Evolutionary conservation across 2,888 invertebrate genomes (phyloP).

Genomic region (Conops quadrifasciatus): DNA sequence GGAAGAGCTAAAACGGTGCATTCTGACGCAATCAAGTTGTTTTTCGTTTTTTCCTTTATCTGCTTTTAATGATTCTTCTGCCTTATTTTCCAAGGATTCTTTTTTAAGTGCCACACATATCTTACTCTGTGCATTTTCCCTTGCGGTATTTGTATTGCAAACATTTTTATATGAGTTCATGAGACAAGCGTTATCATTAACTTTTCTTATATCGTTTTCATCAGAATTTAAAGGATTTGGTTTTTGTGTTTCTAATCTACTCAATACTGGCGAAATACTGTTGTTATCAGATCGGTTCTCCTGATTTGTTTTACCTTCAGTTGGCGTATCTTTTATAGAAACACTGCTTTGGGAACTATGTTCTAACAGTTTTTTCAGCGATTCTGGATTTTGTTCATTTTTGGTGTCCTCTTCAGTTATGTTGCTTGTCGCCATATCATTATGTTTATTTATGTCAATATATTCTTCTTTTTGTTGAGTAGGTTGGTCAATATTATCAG

Average conservation of each 20-base stretch:
- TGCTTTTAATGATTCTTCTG: not conserved
- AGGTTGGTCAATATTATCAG: not conserved
- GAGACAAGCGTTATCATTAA: constrained; percentile 3
- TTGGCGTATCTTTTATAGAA: not conserved
- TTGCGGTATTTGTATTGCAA: not conserved
- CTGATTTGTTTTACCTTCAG: not conserved
- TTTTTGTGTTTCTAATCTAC: no score
- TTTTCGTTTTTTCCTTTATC: not conserved
- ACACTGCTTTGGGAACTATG: no score
- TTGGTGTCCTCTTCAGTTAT: no score
- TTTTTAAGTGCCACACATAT: not conserved
- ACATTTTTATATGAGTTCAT: not conserved
- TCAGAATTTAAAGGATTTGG: constrained; percentile 3
- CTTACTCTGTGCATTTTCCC: not conserved
- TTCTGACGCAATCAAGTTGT: not conserved
- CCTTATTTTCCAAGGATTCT: constrained; percentile 1
- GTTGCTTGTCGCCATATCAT: no score
- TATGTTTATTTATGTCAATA: not conserved
- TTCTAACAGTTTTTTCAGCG: no score
- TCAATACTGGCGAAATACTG: no score
- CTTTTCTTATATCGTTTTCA: not conserved
- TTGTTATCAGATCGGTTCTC: not conserved
- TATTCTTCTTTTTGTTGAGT: not conserved
- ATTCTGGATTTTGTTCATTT: no score
- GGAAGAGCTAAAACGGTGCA: not conserved